Percentiles rank a stretch among this genome's conserved stretches.
Evolutionary conservation across 30 jellyfish, hydroid and myxozoan species (phyloP).

Genomic region (Pelagia noctiluca): DNA sequence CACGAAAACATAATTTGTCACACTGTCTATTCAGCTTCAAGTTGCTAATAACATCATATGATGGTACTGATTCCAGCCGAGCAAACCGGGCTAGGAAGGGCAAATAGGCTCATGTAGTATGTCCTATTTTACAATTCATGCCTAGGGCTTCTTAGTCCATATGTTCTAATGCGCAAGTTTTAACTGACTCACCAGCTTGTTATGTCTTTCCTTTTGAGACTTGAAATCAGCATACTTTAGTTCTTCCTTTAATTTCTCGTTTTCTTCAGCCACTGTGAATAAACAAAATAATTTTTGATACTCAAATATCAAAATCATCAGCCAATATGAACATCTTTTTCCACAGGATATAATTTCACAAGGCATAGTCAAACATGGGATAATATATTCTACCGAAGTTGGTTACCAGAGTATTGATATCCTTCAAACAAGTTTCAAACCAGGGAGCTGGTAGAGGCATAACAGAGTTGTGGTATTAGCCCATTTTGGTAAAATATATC

Average conservation of each 20-base stretch:
- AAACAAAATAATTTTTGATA: neutral
- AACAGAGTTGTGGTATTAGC: neutral
- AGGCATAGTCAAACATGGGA: no score
- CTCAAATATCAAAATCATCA: neutral
- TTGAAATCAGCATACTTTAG: conserved; percentile 90
- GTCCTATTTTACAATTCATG: neutral
- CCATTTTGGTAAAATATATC: no score
- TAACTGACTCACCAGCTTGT: conserved; percentile 71
- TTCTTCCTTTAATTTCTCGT: conserved; percentile 89
- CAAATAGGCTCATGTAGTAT: neutral
- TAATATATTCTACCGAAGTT: neutral
- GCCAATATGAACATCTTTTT: neutral
- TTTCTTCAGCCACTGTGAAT: conserved; percentile 89
- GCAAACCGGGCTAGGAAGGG: neutral
- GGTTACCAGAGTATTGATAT: neutral
- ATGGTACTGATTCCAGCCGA: neutral
- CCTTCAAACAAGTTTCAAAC: neutral
- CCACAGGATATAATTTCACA: no score
- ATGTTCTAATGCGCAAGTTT: neutral
- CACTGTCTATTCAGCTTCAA: no score
- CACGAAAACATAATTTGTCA: no score
- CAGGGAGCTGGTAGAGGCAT: neutral
- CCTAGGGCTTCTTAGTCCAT: neutral
- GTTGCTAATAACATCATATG: no score
- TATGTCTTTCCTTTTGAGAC: conserved; percentile 89